Evolutionary conservation across 2,888 invertebrate species (phyloP).

Genomic region (Stenoptilia bipunctidactyla): DNA sequence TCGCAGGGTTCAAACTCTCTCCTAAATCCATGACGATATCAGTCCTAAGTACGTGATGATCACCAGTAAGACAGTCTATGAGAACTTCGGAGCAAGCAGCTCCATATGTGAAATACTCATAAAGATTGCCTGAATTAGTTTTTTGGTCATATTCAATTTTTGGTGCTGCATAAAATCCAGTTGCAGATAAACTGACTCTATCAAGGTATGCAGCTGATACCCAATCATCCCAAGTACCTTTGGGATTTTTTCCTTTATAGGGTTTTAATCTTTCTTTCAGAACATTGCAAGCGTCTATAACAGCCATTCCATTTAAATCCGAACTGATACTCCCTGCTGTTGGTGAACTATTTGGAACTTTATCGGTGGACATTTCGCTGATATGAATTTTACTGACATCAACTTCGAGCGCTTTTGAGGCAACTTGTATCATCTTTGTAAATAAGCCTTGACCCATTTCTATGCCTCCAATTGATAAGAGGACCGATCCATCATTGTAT

Average conservation of each 20-base stretch:
- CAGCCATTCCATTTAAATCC: constrained; percentile 87
- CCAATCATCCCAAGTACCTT: constrained; percentile 85
- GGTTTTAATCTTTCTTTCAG: constrained; percentile 77
- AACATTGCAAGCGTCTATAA: constrained; percentile 78
- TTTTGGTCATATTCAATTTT: constrained; percentile 74
- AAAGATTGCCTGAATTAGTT: constrained; percentile 76
- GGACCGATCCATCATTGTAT: constrained; percentile 84
- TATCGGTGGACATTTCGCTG: constrained; percentile 82
- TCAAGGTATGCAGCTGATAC: constrained; percentile 77
- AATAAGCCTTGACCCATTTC: constrained; percentile 95
- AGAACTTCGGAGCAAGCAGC: constrained; percentile 87
- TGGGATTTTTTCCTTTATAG: constrained; percentile 75
- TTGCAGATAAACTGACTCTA: constrained; percentile 78
- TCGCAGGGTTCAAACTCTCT: constrained; percentile 89
- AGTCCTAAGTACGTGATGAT: constrained; percentile 83
- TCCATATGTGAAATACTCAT: constrained; percentile 85
- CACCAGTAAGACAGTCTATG: constrained; percentile 88
- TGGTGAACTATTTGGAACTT: constrained; percentile 85
- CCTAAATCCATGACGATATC: constrained; percentile 95
- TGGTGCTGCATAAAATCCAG: constrained; percentile 80
- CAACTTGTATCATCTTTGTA: constrained; percentile 90
- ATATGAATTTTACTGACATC: constrained; percentile 76
- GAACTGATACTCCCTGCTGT: constrained; percentile 85
- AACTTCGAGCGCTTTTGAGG: constrained; percentile 75
- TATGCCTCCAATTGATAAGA: constrained; percentile 84